phyloP scores from a whole-genome alignment of 2,113 vertebrate species.

The Syngnathus floridae region DNA sequence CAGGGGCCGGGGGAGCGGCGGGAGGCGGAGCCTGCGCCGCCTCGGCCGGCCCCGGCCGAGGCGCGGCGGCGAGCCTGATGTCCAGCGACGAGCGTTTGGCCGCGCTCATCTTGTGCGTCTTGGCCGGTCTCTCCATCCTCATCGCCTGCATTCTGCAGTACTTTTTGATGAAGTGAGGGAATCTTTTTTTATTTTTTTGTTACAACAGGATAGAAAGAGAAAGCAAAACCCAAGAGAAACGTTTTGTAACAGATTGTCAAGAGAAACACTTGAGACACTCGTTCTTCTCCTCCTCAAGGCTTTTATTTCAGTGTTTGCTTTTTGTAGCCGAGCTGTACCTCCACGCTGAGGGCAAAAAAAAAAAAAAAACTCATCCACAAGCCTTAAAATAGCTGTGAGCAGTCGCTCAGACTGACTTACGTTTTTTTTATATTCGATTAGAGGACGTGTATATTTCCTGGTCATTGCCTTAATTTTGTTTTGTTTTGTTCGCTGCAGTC shows the following conservation, averaged over 20 bases:
- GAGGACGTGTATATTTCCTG: conserved; percentile 67
- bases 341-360: conserved; percentile 38
- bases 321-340: not conserved
- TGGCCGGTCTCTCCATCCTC: conserved; percentile 86
- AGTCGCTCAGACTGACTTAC: conserved; percentile 63
- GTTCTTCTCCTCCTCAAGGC: conserved; percentile 60
- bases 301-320: conserved; percentile 64
- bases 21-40: conserved; percentile 68
- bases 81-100: conserved; percentile 93
- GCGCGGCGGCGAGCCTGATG: conserved; percentile 73
- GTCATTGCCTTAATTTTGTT: conserved; percentile 72
- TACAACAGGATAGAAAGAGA: conserved; percentile 62
- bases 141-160: conserved; percentile 97
- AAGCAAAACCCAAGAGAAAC: conserved; percentile 54
- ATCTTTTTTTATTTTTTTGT: conserved; percentile 14
- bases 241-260: conserved; percentile 51
- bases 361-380: conserved; percentile 56
- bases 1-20: conserved; percentile 65
- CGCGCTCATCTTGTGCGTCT: conserved; percentile 85
- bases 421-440: conserved; percentile 73
- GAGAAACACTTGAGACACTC: conserved; percentile 74
- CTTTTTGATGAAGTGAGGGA: conserved; percentile 95
- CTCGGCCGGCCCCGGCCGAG: conserved; percentile 47
- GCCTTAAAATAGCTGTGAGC: conserved; percentile 63
- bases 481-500: conserved; percentile 58